Percentiles rank a stretch among this genome's conserved stretches.
These are phyloP conservation scores for Chironomus riparius DNA, from an alignment of 2,888 invertebrate genomes.

Conservation along the genomic window DNA sequence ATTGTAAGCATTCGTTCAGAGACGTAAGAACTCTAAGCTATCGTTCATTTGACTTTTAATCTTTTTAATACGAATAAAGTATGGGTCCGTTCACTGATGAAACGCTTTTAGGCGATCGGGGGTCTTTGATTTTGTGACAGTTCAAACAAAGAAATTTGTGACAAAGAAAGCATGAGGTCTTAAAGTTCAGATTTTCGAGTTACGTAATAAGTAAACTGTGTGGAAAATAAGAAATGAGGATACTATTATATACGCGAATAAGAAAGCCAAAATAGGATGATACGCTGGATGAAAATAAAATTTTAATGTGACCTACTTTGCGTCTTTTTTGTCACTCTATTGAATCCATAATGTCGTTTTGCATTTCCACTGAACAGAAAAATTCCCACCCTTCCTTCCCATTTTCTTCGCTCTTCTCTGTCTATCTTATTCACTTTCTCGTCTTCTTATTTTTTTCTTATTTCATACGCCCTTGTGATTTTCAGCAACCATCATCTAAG, in stretches of 20 bases:
- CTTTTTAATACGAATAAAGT: background rate
- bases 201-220: too few relatives aligned
- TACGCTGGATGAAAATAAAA: background rate
- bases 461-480: background rate
- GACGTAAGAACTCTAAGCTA: too few relatives aligned
- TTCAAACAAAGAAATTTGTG: too few relatives aligned
- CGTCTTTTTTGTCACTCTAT: background rate
- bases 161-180: too few relatives aligned
- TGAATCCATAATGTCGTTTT: slow-evolving; percentile 1
- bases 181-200: too few relatives aligned
- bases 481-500: slow-evolving; percentile 3
- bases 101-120: too few relatives aligned
- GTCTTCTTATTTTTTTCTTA: background rate
- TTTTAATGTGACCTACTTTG: slow-evolving; percentile 20
- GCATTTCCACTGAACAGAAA: background rate
- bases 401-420: background rate
- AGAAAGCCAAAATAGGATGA: background rate
- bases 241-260: background rate
- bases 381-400: background rate
- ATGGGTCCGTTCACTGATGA: too few relatives aligned
- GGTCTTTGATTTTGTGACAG: too few relatives aligned
- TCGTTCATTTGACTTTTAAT: background rate
- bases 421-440: background rate
- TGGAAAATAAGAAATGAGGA: background rate
- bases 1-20: too few relatives aligned